Base-by-base conservation (phyloP, 2,113 vertebrate genomes). In the Aplodontia rufa region DNA sequence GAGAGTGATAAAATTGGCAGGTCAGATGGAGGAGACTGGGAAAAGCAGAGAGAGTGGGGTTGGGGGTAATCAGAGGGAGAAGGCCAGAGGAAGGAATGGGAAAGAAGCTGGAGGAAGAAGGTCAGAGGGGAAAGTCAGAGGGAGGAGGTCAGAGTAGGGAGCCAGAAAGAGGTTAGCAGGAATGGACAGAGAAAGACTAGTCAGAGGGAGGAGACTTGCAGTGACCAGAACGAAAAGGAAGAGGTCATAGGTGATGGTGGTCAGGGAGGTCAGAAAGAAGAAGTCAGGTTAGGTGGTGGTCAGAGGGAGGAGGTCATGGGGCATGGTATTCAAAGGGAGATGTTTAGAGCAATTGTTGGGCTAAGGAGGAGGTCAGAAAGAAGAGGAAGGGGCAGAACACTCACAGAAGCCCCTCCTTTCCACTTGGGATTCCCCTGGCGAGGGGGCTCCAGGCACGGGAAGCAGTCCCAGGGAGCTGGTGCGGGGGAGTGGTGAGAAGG, bases 401-500 rank as follows among this genome's bases (percentile, higher is more conserved):
- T 7, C 8, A 0, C 16, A 19, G 60, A 37, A 40, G 37, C 45
- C 26, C 75, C 64, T 82, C 30, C 75, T 58, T n/a, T 49, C 62
- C 20, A 0, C n/a, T n/a, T 0, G 40, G 60, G 47, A 42, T 95
- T 92, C 68, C 87, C 60, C 88, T 95, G 91, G 95, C 81, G 53
- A 71, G 87, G 69, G 89, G 76, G 55, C 78, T 74, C 42, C 20
- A 10, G 88, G 74, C 51, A 3, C 0, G 32, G 89, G 80, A 80
- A 62, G n/a, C 49, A 47, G 72, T 80, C 79, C 81, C 37, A 49
- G 94, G 80, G 94, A 89, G n/a, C 58, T 32, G 4, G 69, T 81
- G 92, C 6, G 79, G 95, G 75, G 95, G 92, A 78, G 91, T 55
- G 22, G 19, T 40, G 84, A 60, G 71, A 55, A 26, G 90, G 68